phyloP scores from a whole-genome alignment of 2,888 invertebrate species.

The Shargacucullia verbasci region DNA sequence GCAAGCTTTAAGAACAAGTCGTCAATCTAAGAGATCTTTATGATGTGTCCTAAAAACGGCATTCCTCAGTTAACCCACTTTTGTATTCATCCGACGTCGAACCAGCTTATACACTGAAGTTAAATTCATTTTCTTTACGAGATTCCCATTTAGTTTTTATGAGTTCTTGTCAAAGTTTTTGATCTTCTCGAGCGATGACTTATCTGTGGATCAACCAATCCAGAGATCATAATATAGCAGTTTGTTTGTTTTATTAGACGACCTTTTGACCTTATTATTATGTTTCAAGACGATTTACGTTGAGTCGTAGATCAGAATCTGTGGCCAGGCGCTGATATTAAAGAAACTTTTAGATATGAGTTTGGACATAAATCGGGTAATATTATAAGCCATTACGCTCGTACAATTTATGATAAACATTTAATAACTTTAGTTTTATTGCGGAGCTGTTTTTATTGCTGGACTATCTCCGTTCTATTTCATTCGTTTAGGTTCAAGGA shows the following conservation, averaged over 20 bases:
- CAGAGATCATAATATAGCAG: slow-evolving; percentile 19
- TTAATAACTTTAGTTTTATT: slow-evolving; percentile 49
- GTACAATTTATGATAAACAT: slow-evolving; percentile 43
- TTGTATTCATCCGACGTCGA: slow-evolving; percentile 37
- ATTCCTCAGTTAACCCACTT: slow-evolving; percentile 29
- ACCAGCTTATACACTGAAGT: slow-evolving; percentile 41
- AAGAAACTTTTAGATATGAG: slow-evolving; percentile 19
- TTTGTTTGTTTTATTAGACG: slow-evolving; percentile 16
- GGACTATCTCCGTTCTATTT: slow-evolving; percentile 17
- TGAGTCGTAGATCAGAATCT: slow-evolving; percentile 14
- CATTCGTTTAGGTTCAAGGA: slow-evolving; percentile 1
- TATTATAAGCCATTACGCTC: slow-evolving; percentile 25
- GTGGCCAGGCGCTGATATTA: slow-evolving; percentile 18
- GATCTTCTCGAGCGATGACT: slow-evolving; percentile 42
- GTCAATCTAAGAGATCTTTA: not conserved
- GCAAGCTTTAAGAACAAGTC: not conserved
- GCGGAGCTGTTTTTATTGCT: slow-evolving; percentile 21
- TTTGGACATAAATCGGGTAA: slow-evolving; percentile 18
- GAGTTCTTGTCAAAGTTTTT: slow-evolving; percentile 46
- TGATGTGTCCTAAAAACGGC: slow-evolving; percentile 7
- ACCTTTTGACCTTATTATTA: slow-evolving; percentile 13
- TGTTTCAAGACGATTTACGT: slow-evolving; percentile 15
- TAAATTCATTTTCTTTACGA: slow-evolving; percentile 56
- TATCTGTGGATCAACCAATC: slow-evolving; percentile 18
- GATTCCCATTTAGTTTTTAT: slow-evolving; percentile 52